Conservation (phyloP, 2,888 invertebrate genomes). For the Carterocephalus palaemon region DNA sequence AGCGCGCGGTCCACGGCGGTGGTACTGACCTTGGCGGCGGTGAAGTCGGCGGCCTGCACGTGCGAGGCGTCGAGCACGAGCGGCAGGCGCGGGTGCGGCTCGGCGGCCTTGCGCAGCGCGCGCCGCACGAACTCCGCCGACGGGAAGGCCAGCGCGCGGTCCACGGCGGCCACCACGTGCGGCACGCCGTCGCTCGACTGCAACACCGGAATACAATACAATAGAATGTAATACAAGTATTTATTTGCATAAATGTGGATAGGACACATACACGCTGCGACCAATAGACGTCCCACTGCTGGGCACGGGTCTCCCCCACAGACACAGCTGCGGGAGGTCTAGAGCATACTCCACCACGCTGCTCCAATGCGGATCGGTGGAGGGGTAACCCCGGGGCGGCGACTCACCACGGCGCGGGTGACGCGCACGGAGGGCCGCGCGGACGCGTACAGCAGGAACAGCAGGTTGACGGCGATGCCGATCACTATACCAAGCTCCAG, state of each 20-base stretch:
- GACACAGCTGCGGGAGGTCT: no score
- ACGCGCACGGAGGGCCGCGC: conserved; percentile 89
- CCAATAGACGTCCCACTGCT: no score
- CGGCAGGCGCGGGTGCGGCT: conserved; percentile 76
- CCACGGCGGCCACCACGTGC: conserved; percentile 82
- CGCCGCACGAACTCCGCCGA: conserved; percentile 87
- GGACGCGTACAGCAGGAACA: conserved; percentile 90
- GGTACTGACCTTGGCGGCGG: conserved; percentile 88
- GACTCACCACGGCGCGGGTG: conserved; percentile 80
- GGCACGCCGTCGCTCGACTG: conserved; percentile 65
- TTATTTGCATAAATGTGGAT: no score
- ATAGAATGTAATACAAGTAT: no score
- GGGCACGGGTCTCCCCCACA: no score
- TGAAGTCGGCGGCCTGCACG: conserved; percentile 89
- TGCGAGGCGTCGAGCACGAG: conserved; percentile 90
- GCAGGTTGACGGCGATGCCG: conserved; percentile 87
- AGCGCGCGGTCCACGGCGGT: no score
- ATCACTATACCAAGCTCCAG: conserved; percentile 92
- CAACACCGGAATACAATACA: no score
- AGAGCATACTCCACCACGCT: no score
- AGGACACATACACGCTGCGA: no score
- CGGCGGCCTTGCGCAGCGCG: conserved; percentile 85
- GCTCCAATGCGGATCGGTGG: no score
- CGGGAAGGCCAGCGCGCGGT: conserved; percentile 87
- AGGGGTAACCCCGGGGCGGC: background rate